Conservation (phyloP, 2,888 invertebrate species). For the Plebejus argus region DNA sequence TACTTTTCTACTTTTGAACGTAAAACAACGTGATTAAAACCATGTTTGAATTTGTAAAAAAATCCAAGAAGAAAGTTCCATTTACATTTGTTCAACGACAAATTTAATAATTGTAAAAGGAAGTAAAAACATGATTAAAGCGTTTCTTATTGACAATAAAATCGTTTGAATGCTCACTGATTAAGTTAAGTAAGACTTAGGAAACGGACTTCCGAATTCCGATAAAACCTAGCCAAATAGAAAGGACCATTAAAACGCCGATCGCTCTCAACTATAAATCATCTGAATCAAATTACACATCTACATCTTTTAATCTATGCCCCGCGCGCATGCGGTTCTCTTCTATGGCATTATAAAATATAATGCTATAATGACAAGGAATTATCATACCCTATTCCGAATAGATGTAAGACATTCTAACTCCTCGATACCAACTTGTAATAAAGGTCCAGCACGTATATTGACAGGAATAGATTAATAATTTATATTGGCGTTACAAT, state of each 20-base stretch:
- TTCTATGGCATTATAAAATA: constrained; percentile 67
- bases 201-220: constrained; percentile 3
- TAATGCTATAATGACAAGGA: constrained; percentile 78
- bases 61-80: neutral
- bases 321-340: constrained; percentile 42
- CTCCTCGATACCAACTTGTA: constrained; percentile 50
- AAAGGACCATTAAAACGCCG: neutral
- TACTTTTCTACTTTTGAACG: too few relatives aligned
- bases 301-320: constrained; percentile 37
- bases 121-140: neutral
- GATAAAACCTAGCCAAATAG: neutral
- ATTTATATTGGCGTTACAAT: constrained; percentile 31
- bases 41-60: neutral
- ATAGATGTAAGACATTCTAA: constrained; percentile 59
- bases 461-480: constrained; percentile 37
- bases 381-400: constrained; percentile 71
- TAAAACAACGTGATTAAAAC: too few relatives aligned
- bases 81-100: neutral
- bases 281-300: constrained; percentile 35
- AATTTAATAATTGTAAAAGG: neutral
- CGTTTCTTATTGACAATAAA: neutral
- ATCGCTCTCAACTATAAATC: neutral
- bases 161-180: neutral
- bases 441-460: constrained; percentile 58
- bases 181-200: neutral